These are phyloP conservation scores for Polylopha cassiicola DNA, from an alignment of 2,888 invertebrate genomes.

Conservation along the genomic window DNA sequence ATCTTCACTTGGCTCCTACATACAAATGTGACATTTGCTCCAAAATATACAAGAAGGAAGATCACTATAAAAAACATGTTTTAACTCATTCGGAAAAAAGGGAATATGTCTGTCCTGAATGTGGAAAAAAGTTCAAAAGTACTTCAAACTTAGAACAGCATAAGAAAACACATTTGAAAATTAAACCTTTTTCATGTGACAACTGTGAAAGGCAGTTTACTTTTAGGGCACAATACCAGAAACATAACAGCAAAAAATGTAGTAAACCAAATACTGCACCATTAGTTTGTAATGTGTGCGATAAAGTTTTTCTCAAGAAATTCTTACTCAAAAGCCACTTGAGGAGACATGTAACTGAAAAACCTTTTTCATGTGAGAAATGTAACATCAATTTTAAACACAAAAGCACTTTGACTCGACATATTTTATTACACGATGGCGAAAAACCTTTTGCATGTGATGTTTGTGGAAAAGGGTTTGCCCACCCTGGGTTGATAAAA, in stretches of 20 bases:
- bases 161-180: constrained; percentile 19
- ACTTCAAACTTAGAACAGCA: constrained; percentile 11
- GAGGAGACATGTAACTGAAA: constrained; percentile 30
- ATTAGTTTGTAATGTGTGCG: constrained; percentile 30
- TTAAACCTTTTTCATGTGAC: constrained; percentile 16
- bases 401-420: constrained; percentile 47
- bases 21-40: constrained; percentile 34
- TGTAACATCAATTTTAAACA: constrained; percentile 44
- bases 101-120: constrained; percentile 19
- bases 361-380: constrained; percentile 31
- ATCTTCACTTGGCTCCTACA: constrained; percentile 28
- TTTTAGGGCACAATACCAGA: constrained; percentile 18
- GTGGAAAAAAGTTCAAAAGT: constrained; percentile 19
- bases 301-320: constrained; percentile 33
- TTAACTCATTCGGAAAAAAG: constrained; percentile 20
- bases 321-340: constrained; percentile 35
- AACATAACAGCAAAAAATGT: constrained; percentile 29
- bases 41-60: constrained; percentile 18
- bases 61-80: constrained; percentile 19
- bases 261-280: constrained; percentile 23
- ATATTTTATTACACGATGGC: constrained; percentile 43
- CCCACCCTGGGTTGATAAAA: constrained; percentile 36
- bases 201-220: constrained; percentile 17
- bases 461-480: constrained; percentile 37
- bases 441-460: constrained; percentile 36